A percentile compares a stretch with the other conserved stretches of the same genome.
These are phyloP conservation scores for Brachionichthys hirsutus DNA, from an alignment of 2,113 vertebrate species.

Conservation along the genomic window DNA sequence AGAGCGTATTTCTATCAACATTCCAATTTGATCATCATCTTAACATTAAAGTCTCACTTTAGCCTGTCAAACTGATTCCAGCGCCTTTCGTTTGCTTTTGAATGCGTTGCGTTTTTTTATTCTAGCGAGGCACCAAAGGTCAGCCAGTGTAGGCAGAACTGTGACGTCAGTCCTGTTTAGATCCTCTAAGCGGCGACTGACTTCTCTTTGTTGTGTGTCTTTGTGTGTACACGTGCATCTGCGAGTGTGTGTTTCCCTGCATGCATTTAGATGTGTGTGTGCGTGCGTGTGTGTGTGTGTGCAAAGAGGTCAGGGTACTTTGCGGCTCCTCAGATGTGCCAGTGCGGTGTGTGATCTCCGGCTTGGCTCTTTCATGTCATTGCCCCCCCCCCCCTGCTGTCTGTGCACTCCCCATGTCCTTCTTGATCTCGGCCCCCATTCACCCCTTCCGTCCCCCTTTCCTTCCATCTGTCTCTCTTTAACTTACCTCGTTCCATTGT, in stretches of 20 bases:
- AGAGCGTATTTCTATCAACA: not conserved
- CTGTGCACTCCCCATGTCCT: slow-evolving; percentile 37
- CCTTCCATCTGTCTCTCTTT: not conserved
- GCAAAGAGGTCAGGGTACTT: slow-evolving; percentile 71
- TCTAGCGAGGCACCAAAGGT: slow-evolving; percentile 48
- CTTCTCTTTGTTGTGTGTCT: slow-evolving; percentile 57
- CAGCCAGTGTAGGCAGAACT: slow-evolving; percentile 48
- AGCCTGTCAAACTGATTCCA: not conserved
- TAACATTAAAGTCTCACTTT: not conserved
- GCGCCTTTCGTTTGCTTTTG: slow-evolving; percentile 21
- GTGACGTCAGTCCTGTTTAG: slow-evolving; percentile 51
- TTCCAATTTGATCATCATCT: not conserved
- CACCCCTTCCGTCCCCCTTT: slow-evolving; percentile 31
- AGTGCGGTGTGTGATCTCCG: slow-evolving; percentile 75
- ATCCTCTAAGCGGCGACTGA: slow-evolving; percentile 40
- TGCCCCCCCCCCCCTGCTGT: slow-evolving; percentile 62
- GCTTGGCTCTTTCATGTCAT: slow-evolving; percentile 74
- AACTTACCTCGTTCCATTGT: slow-evolving; percentile 9
- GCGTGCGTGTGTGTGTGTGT: slow-evolving; percentile 20
- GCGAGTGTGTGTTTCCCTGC: slow-evolving; percentile 14
- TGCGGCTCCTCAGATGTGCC: too few species aligned
- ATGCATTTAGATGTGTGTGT: slow-evolving; percentile 20
- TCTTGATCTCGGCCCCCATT: slow-evolving; percentile 61
- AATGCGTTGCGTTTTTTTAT: slow-evolving; percentile 24
- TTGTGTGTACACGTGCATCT: not conserved